Conservation (phyloP, 2,888 invertebrate genomes). For the Trichacis sp. region DNA sequence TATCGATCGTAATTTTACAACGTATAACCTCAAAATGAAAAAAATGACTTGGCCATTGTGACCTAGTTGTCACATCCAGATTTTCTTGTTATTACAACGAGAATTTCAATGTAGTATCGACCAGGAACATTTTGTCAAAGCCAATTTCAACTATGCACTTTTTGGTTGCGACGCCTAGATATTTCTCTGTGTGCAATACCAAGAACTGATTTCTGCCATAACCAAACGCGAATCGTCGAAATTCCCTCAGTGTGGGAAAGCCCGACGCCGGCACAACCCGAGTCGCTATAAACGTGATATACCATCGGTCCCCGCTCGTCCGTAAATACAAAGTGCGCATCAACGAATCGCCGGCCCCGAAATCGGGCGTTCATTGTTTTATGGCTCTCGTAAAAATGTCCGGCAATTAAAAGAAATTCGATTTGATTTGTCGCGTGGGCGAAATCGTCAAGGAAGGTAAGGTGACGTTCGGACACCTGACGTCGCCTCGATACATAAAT, state of each 20-base stretch:
- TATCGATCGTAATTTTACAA: too few relatives aligned
- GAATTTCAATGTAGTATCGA: too few relatives aligned
- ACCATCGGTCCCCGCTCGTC: constrained; percentile 21
- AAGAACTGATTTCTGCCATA: too few relatives aligned
- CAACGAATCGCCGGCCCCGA: constrained; percentile 42
- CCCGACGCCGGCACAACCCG: constrained; percentile 5
- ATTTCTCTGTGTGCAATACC: too few relatives aligned
- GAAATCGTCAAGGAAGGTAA: constrained; percentile 14
- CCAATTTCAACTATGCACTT: too few relatives aligned
- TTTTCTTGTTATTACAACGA: too few relatives aligned
- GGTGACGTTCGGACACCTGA: constrained; percentile 38
- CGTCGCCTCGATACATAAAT: constrained; percentile 54
- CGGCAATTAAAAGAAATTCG: constrained; percentile 57
- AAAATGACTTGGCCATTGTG: too few relatives aligned
- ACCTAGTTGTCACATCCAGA: too few relatives aligned
- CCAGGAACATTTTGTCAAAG: too few relatives aligned
- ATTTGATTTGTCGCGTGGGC: constrained; percentile 56
- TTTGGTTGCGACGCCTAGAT: too few relatives aligned
- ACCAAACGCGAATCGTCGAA: constrained; percentile 34
- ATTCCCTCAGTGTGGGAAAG: constrained; percentile 43
- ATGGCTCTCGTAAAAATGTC: constrained; percentile 60
- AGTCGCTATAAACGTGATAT: constrained; percentile 38
- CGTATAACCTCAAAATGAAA: too few relatives aligned
- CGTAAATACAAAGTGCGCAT: constrained; percentile 42
- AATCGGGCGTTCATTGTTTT: constrained; percentile 63